phyloP scores from a whole-genome alignment of 2,113 vertebrate genomes.

The Grammomys dolichurus region DNA sequence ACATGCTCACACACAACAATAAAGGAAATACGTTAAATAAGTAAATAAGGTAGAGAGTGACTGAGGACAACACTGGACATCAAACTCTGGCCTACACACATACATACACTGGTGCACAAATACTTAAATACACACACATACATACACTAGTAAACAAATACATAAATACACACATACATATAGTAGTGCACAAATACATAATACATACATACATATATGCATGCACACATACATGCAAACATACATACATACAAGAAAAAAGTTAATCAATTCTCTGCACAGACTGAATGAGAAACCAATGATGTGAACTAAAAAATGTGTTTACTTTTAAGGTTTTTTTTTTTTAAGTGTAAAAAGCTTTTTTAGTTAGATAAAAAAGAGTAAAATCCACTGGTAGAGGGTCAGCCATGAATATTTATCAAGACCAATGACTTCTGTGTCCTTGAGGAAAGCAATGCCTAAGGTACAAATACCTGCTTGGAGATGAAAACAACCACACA shows the following conservation, averaged over 20 bases:
- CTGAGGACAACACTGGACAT: not conserved
- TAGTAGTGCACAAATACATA: too few species aligned
- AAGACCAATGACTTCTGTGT: slow-evolving; percentile 4
- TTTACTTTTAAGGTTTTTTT: slow-evolving; percentile 20
- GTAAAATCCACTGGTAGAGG: not conserved
- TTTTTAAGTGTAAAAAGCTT: slow-evolving; percentile 33
- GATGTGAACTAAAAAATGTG: slow-evolving; percentile 11
- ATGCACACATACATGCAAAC: not conserved
- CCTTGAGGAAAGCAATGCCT: not conserved
- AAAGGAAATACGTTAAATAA: not conserved
- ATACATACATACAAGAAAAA: not conserved
- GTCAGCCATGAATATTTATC: slow-evolving; percentile 33
- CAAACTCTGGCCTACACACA: not conserved
- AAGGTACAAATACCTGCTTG: not conserved
- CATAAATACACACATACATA: not conserved
- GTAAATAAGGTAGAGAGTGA: not conserved
- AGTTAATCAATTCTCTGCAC: slow-evolving; percentile 35
- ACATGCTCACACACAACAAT: not conserved
- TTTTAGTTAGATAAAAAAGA: slow-evolving; percentile 10
- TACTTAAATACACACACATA: not conserved
- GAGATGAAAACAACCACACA: slow-evolving; percentile 6
- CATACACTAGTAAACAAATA: not conserved
- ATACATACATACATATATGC: too few species aligned
- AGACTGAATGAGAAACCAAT: not conserved
- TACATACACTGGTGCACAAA: not conserved